A percentile compares a stretch with the other conserved stretches of the same genome.
Evolutionary conservation across 2,797 vertebrate genomes (phyloP).

Genomic region (Sebastes itinus): DNA sequence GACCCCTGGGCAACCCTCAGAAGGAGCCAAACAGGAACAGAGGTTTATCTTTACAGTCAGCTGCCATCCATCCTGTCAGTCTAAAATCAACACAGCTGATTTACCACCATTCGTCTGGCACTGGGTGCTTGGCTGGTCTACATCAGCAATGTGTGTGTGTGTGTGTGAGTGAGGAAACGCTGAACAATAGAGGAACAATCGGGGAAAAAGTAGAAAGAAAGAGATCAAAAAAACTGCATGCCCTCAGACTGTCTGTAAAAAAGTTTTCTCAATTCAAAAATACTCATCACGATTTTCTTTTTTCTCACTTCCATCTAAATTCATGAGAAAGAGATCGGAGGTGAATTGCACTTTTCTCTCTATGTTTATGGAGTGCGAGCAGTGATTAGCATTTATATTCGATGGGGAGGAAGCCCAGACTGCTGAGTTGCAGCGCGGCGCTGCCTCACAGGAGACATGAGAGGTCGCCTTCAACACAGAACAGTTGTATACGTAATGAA

Average conservation of each 20-base stretch:
- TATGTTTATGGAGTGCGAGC: constrained; percentile 78
- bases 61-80: constrained; percentile 56
- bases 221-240: constrained; percentile 2
- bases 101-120: constrained; percentile 43
- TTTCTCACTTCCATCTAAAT: constrained; percentile 72
- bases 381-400: constrained; percentile 83
- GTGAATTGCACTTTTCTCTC: constrained; percentile 73
- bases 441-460: constrained; percentile 71
- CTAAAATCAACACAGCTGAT: constrained; percentile 66
- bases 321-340: constrained; percentile 75
- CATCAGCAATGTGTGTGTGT: constrained; percentile 2
- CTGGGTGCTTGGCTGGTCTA: constrained; percentile 13
- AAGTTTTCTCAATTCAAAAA: constrained; percentile 55
- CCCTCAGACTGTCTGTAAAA: constrained; percentile 28
- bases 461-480: constrained; percentile 74
- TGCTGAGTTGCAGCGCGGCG: constrained; percentile 65
- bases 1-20: constrained; percentile 44
- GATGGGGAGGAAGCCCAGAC: constrained; percentile 75
- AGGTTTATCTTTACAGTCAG: constrained; percentile 72
- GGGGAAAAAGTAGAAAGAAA: neutral
- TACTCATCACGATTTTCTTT: constrained; percentile 23
- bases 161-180: neutral
- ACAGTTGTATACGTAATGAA: constrained; percentile 79
- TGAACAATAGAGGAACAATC: constrained; percentile 2
- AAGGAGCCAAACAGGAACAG: constrained; percentile 57